A percentile compares a stretch with the other conserved stretches of the same genome.
phyloP scores from a whole-genome alignment of 2,888 invertebrate species.

The Drosophila austrosaltans region DNA sequence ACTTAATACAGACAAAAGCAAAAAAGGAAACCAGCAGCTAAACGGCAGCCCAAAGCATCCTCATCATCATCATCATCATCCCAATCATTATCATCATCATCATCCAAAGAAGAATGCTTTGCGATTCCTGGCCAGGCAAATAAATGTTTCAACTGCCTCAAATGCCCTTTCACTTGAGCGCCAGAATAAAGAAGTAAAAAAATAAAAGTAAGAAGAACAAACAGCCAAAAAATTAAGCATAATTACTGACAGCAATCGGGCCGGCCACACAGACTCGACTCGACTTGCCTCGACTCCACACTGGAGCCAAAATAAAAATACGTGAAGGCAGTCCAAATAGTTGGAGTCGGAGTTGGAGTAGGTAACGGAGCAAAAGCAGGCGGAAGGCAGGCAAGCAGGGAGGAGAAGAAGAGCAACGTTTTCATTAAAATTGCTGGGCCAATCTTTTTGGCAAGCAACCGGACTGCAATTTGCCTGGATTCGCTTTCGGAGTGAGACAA shows the following conservation, averaged over 20 bases:
- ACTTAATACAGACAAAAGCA: constrained; percentile 68
- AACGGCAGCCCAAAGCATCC: constrained; percentile 31
- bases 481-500: constrained; percentile 70
- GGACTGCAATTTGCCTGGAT: constrained; percentile 67
- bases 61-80: constrained; percentile 12
- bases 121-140: constrained; percentile 61
- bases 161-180: constrained; percentile 64
- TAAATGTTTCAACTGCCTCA: constrained; percentile 73
- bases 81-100: constrained; percentile 12
- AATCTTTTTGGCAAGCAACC: constrained; percentile 57
- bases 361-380: not conserved
- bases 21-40: constrained; percentile 45
- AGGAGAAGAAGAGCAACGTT: constrained; percentile 54
- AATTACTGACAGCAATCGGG: constrained; percentile 78
- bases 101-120: constrained; percentile 21
- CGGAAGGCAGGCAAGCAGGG: not conserved
- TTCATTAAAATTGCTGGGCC: constrained; percentile 76
- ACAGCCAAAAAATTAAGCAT: constrained; percentile 72
- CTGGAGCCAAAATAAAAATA: constrained; percentile 51
- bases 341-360: constrained; percentile 12
- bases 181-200: constrained; percentile 22
- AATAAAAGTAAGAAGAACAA: constrained; percentile 32
- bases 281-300: constrained; percentile 7
- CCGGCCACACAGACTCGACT: constrained; percentile 67
- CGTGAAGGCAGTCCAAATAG: constrained; percentile 62